Conservation (phyloP, 1,140 invertebrate genomes). For the Drepana arcuata region DNA sequence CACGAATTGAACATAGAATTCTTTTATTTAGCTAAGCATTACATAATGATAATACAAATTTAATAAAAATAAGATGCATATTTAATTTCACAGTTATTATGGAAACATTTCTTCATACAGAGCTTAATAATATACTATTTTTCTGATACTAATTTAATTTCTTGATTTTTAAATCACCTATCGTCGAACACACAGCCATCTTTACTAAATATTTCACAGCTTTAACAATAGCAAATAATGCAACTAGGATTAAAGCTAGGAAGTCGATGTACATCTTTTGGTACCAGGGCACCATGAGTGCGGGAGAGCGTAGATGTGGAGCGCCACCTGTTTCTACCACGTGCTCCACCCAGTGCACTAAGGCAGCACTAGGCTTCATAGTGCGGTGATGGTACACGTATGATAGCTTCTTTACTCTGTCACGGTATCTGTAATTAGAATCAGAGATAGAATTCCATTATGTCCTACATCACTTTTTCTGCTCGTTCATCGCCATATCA, state of each 20-base stretch:
- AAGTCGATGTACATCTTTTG: conserved; percentile 18
- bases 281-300: conserved; percentile 12
- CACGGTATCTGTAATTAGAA: conserved; percentile 12
- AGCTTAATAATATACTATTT: too few species aligned
- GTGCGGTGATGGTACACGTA: conserved; percentile 20
- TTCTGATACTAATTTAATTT: too few species aligned
- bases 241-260: not conserved
- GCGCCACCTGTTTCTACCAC: conserved; percentile 16
- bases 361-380: conserved; percentile 6
- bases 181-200: not conserved
- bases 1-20: too few species aligned
- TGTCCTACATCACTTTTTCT: too few species aligned
- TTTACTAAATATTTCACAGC: too few species aligned
- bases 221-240: not conserved
- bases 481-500: too few species aligned
- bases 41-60: too few species aligned
- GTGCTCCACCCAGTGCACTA: conserved; percentile 22
- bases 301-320: conserved; percentile 17
- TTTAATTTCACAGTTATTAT: too few species aligned
- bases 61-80: too few species aligned
- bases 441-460: conserved; percentile 64
- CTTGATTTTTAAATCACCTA: too few species aligned
- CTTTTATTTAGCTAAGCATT: too few species aligned
- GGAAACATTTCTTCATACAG: too few species aligned
- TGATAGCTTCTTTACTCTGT: conserved; percentile 15